phyloP scores from a whole-genome alignment of 2,113 vertebrate species.

The Addax nasomaculatus region DNA sequence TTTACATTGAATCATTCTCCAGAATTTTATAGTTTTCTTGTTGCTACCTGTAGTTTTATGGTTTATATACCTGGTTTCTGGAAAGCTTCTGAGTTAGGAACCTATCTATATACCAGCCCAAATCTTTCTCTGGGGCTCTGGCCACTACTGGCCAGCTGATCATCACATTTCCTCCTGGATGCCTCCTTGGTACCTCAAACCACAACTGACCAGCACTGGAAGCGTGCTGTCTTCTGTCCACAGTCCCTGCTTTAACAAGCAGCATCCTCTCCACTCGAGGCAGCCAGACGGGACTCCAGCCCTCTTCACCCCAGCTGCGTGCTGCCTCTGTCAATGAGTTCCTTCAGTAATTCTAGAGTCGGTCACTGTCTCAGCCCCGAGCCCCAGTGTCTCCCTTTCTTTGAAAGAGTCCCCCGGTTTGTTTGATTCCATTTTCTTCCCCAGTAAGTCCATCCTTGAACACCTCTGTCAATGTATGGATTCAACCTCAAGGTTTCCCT shows the following conservation, averaged over 20 bases:
- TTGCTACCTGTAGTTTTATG: neutral
- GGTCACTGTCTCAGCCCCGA: rapidly evolving
- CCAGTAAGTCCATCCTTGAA: neutral
- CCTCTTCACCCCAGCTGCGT: too few relatives aligned
- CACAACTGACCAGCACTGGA: neutral
- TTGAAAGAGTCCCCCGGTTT: too few relatives aligned
- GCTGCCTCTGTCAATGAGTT: rapidly evolving
- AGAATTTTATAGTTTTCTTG: neutral
- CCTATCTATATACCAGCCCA: neutral
- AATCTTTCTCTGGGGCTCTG: neutral
- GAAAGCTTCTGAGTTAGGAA: neutral
- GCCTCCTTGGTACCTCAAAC: neutral
- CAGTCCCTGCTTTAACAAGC: neutral
- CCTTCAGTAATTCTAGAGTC: neutral
- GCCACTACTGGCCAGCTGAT: rapidly evolving
- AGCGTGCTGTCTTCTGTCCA: rapidly evolving
- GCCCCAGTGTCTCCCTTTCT: neutral
- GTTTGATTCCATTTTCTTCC: neutral
- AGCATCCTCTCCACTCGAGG: neutral
- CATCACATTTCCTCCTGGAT: too few relatives aligned
- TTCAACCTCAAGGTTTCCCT: neutral
- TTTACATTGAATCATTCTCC: too few relatives aligned
- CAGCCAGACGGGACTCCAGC: neutral
- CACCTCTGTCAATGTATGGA: rapidly evolving
- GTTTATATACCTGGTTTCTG: neutral